Conservation (phyloP, 2,888 invertebrate genomes). For the Strigamia crassipes region DNA sequence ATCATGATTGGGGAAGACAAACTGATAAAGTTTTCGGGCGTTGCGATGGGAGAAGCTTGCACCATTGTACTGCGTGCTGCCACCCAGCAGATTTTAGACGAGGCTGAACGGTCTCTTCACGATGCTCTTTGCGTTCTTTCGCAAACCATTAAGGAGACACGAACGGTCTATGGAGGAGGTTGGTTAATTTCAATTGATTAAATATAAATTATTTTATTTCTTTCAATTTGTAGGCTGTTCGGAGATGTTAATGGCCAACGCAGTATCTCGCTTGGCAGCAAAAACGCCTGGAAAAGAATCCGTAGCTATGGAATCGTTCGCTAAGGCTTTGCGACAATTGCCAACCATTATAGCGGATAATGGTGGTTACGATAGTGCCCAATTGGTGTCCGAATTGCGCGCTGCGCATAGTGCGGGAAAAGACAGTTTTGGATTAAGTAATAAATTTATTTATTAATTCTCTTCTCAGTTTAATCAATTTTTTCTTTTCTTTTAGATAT, state of each 20-base stretch:
- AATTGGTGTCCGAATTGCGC: constrained; percentile 86
- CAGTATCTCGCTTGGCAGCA: constrained; percentile 79
- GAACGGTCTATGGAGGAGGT: constrained; percentile 90
- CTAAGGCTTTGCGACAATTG: constrained; percentile 74
- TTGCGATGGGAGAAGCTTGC: constrained; percentile 94
- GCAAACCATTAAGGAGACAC: constrained; percentile 91
- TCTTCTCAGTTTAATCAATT: not conserved
- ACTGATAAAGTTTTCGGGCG: constrained; percentile 91
- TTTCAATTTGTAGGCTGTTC: constrained; percentile 70
- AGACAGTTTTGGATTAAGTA: constrained; percentile 76
- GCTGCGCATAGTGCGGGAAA: constrained; percentile 87
- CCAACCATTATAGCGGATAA: constrained; percentile 98
- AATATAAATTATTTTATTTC: not conserved
- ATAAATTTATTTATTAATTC: constrained; percentile 54
- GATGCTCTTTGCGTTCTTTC: constrained; percentile 97
- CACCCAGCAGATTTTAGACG: constrained; percentile 97
- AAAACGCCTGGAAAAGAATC: constrained; percentile 96
- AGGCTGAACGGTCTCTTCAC: constrained; percentile 96
- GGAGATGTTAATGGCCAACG: constrained; percentile 96
- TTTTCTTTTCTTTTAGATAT: constrained; percentile 72
- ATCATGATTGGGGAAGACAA: constrained; percentile 98
- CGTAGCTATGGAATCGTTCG: constrained; percentile 95
- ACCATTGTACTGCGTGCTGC: constrained; percentile 96
- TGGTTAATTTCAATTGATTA: constrained; percentile 52
- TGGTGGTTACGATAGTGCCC: constrained; percentile 97